Evolutionary conservation across 2,797 vertebrate genomes (phyloP), one percentile per base, ranked within the genome.

Genomic region (Kryptolebias ocellatus): DNA sequence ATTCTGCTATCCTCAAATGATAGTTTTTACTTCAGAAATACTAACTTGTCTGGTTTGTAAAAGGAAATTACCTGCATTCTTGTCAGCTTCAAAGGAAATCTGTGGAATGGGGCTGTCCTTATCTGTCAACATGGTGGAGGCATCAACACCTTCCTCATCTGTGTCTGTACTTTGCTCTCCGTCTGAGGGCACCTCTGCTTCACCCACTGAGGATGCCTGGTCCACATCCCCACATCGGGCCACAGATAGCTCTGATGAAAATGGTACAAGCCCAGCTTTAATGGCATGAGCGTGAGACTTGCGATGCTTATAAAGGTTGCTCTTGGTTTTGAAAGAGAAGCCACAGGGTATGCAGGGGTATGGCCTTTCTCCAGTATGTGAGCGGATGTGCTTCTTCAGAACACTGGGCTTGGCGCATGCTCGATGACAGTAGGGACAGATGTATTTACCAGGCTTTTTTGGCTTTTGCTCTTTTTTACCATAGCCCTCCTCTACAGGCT

Each of bases 311-410:
- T 99, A 99, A 81, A 99, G 94, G 92, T 99, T 99, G 89, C 98
- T 99, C 92, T 99, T 99, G 0, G 98, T 99, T 94, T 99, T 99
- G 86, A 99, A 99, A 53, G 98, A 99, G 87, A 99, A 99, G 74
- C 98, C 98, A 76, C 98, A 99, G 28, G 98, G 97, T 74, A 94
- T 93, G 78, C 98, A 99, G 15, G 98, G 98, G 63, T 98, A 99
- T 0, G 98, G 98, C 74, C 98, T 93, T 78, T 99, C 98, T 31
- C 98, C 98, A 0, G 98, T 99, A 60, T 99, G 98, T 16, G 98
- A 99, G 64, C 98, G 94, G 87, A 99, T 99, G 93, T 99, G 98
- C 85, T 99, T 99, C 89, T 99, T 99, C 84, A 99, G 94, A 76
- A 99, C 98, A 1, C 98, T 99, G 64, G 98, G 98, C 93, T 99